These are phyloP conservation scores for Petrocephalus zakoni DNA, from an alignment of 2,113 vertebrate genomes.

Conservation along the genomic window DNA sequence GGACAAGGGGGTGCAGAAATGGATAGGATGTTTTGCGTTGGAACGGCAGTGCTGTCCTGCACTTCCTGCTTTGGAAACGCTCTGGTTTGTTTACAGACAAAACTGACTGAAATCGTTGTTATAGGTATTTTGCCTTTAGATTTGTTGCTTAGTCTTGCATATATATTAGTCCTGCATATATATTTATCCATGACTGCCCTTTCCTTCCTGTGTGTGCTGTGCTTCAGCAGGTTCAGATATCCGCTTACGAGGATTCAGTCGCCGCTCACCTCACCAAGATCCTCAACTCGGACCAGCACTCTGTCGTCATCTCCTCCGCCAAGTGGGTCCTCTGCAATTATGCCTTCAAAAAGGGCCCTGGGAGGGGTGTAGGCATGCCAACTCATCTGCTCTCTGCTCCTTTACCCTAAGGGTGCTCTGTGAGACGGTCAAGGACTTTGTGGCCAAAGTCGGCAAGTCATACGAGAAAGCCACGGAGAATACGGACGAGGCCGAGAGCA, in stretches of 20 bases:
- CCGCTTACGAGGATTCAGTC: conserved; percentile 89
- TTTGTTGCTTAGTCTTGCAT: too few relatives aligned
- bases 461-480: conserved; percentile 83
- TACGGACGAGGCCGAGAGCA: conserved; percentile 73
- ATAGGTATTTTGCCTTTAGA: not conserved
- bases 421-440: conserved; percentile 95
- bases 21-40: too few relatives aligned
- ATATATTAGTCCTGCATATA: not conserved
- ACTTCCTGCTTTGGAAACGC: too few relatives aligned
- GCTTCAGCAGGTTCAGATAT: conserved; percentile 73
- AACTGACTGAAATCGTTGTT: not conserved
- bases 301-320: conserved; percentile 89
- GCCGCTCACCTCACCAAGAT: conserved; percentile 93
- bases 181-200: not conserved
- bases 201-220: not conserved
- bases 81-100: too few relatives aligned
- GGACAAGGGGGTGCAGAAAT: too few relatives aligned
- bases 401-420: conserved; percentile 73
- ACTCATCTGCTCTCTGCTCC: not conserved
- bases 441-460: conserved; percentile 89
- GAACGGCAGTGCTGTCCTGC: too few relatives aligned
- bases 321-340: conserved; percentile 67
- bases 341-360: not conserved
- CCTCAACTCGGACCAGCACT: conserved; percentile 91
- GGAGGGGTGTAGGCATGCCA: not conserved